Evolutionary conservation across 2,113 vertebrate species (phyloP).

Genomic region (Eurypyga helias): DNA sequence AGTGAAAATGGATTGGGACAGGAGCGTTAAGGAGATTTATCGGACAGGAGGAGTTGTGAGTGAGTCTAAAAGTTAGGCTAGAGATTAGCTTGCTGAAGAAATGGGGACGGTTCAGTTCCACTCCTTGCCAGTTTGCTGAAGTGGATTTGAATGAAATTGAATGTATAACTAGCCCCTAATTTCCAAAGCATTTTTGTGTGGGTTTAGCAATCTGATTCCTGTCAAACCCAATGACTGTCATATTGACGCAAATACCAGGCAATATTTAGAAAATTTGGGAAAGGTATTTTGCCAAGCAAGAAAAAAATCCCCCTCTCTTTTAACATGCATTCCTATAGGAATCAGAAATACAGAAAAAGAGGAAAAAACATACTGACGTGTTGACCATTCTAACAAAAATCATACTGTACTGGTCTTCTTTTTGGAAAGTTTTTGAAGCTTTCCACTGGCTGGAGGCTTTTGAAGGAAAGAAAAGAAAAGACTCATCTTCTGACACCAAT

Average conservation of each 20-base stretch:
- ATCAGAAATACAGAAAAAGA: constrained; percentile 2
- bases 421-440: not conserved
- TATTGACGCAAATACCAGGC: constrained; percentile 37
- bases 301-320: not conserved
- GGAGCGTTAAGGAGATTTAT: not conserved
- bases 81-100: rapidly evolving
- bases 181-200: constrained; percentile 51
- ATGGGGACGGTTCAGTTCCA: not conserved
- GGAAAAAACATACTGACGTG: not conserved
- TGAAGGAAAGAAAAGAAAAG: constrained; percentile 38
- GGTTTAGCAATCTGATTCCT: constrained; percentile 57
- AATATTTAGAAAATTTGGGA: constrained; percentile 48
- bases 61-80: not conserved
- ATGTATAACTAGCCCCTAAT: constrained; percentile 25
- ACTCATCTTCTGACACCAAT: constrained; percentile 65
- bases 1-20: not conserved
- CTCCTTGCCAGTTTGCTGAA: not conserved
- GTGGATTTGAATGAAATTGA: not conserved
- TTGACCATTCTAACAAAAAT: constrained; percentile 51
- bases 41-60: not conserved
- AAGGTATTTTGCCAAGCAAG: constrained; percentile 58
- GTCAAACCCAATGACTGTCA: constrained; percentile 39
- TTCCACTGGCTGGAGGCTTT: constrained; percentile 43
- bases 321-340: constrained; percentile 27
- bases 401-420: constrained; percentile 5